Conservation (phyloP, 1,140 invertebrate genomes). For the Papilio polytes region DNA sequence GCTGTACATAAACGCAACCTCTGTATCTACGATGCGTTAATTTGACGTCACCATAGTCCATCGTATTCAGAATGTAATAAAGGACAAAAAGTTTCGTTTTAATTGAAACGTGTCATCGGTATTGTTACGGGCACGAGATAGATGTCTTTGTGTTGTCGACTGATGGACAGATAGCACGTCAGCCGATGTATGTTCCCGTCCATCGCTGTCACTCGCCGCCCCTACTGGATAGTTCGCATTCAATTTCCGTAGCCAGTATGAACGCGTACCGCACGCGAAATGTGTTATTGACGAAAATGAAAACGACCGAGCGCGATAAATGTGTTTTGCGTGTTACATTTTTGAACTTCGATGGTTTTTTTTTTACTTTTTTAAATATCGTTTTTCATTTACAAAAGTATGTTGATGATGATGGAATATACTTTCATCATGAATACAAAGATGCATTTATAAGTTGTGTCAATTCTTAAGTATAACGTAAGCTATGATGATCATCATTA, state of each 20-base stretch:
- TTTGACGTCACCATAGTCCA: neutral
- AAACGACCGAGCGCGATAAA: constrained; percentile 49
- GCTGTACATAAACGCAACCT: too few relatives aligned
- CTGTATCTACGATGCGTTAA: neutral
- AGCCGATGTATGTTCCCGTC: constrained; percentile 62
- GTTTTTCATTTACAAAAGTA: neutral
- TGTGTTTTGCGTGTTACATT: constrained; percentile 41
- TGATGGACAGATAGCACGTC: constrained; percentile 72
- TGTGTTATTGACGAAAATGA: constrained; percentile 57
- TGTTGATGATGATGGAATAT: neutral
- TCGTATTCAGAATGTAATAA: constrained; percentile 17
- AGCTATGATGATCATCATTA: too few relatives aligned
- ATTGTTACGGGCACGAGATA: constrained; percentile 59
- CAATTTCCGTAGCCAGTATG: constrained; percentile 70
- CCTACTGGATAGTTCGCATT: constrained; percentile 66
- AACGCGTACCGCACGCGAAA: constrained; percentile 55
- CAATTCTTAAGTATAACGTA: too few relatives aligned
- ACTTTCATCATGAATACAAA: too few relatives aligned
- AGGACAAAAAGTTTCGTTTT: constrained; percentile 49
- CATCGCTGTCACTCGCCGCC: constrained; percentile 59
- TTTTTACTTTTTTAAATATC: neutral
- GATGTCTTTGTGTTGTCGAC: constrained; percentile 62
- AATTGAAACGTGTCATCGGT: constrained; percentile 70
- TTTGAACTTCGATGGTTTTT: constrained; percentile 30
- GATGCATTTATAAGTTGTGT: neutral